Conservation (phyloP, 2,113 vertebrate species). For the zebrafish (Danio rerio) region DNA sequence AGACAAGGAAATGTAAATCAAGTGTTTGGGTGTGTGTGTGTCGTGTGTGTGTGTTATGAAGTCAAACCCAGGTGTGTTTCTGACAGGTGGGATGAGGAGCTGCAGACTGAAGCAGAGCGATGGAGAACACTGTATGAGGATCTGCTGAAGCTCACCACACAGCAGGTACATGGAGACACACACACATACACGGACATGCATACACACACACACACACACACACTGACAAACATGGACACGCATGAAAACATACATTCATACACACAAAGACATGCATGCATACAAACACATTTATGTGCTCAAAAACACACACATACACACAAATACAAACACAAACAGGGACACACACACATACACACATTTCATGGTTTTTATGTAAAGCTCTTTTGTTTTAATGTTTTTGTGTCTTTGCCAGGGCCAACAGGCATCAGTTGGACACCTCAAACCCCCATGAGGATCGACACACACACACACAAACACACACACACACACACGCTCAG, state of each 20-base stretch:
- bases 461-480: slow-evolving; percentile 12
- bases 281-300: too few species aligned
- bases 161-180: slow-evolving; percentile 43
- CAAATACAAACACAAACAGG: not conserved
- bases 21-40: too few species aligned
- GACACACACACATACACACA: not conserved
- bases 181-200: not conserved
- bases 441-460: slow-evolving; percentile 73
- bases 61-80: too few species aligned
- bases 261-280: not conserved
- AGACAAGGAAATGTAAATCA: too few species aligned
- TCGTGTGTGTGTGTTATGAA: too few species aligned
- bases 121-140: slow-evolving; percentile 65
- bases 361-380: too few species aligned
- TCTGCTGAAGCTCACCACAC: slow-evolving; percentile 62
- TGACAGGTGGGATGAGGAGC: slow-evolving; percentile 62
- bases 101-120: slow-evolving; percentile 63
- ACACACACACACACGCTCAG: not conserved
- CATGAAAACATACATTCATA: not conserved
- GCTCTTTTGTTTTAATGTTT: slow-evolving; percentile 38
- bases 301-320: not conserved
- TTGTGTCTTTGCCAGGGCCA: slow-evolving; percentile 67
- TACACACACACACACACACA: not conserved
- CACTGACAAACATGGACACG: not conserved
- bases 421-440: slow-evolving; percentile 60